A percentile compares a stretch with the other conserved stretches of the same genome.
Evolutionary conservation across 2,113 vertebrate species (phyloP).

Genomic region (Melanostigma gelatinosum): DNA sequence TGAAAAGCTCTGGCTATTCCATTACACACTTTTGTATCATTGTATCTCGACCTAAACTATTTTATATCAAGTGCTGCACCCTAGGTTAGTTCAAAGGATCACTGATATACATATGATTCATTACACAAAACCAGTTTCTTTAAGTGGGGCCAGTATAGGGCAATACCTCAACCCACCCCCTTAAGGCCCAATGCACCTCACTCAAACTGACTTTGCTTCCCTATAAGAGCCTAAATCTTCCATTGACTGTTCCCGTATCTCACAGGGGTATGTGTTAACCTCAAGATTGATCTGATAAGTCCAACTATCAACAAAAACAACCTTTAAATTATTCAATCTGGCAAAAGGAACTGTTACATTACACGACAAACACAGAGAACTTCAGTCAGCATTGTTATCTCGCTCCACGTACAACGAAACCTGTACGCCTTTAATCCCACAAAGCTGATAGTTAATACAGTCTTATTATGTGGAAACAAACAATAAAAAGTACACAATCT

Average conservation of each 20-base stretch:
- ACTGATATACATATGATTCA: slow-evolving; percentile 1
- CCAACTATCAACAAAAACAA: background rate
- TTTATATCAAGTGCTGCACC: background rate
- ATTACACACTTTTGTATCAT: background rate
- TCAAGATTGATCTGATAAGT: background rate
- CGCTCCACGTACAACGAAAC: slow-evolving; percentile 19
- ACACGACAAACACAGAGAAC: background rate
- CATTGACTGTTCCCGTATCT: background rate
- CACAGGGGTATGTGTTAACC: background rate
- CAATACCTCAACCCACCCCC: slow-evolving; percentile 45
- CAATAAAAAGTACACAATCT: background rate
- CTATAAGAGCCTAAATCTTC: slow-evolving; percentile 1
- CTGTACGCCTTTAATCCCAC: background rate
- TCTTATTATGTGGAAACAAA: slow-evolving; percentile 1
- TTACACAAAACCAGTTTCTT: slow-evolving; percentile 59
- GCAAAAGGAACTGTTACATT: background rate
- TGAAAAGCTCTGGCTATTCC: background rate
- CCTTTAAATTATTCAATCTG: background rate
- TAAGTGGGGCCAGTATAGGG: slow-evolving; percentile 59
- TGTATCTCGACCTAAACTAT: background rate
- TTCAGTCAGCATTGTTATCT: background rate
- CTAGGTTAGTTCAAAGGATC: background rate
- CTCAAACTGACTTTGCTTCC: slow-evolving; percentile 12
- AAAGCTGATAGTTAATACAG: background rate
- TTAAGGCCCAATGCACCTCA: slow-evolving; percentile 35